phyloP scores from a whole-genome alignment of 2,113 vertebrate genomes.

The Zosterops lateralis region DNA sequence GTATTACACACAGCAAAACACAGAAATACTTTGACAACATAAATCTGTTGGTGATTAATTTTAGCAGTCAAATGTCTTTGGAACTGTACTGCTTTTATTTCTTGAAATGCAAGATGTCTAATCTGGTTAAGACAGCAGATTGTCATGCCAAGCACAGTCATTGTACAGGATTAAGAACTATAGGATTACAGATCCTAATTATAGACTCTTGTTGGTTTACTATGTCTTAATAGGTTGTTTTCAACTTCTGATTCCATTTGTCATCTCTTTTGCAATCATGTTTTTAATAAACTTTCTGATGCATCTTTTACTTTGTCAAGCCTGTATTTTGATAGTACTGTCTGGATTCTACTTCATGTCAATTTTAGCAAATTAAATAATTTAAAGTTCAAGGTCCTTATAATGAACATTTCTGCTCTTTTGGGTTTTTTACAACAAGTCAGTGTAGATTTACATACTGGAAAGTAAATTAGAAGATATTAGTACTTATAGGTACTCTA shows the following conservation, averaged over 20 bases:
- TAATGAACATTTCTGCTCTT: neutral
- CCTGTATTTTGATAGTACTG: neutral
- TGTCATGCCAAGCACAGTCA: neutral
- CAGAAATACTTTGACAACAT: conserved; percentile 9
- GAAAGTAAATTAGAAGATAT: neutral
- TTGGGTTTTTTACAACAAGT: neutral
- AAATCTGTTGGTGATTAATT: conserved; percentile 28
- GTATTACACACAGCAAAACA: neutral
- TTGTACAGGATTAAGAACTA: conserved; percentile 40
- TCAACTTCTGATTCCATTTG: conserved; percentile 7
- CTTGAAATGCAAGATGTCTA: neutral
- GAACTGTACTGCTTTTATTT: conserved; percentile 24
- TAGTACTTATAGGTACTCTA: neutral
- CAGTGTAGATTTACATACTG: neutral
- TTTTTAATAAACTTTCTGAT: conserved; percentile 10
- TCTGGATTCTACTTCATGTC: neutral
- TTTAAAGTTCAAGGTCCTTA: neutral
- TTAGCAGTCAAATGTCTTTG: conserved; percentile 28
- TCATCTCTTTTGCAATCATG: neutral
- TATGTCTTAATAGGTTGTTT: conserved; percentile 13
- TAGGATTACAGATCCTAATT: conserved; percentile 56
- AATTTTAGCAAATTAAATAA: neutral
- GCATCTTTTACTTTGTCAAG: neutral
- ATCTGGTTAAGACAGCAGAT: conserved; percentile 24
- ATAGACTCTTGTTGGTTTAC: conserved; percentile 30